Evolutionary conservation across 2,797 vertebrate species (phyloP), one percentile per base, ranked within the genome.

Genomic region (Babyrousa celebensis): DNA sequence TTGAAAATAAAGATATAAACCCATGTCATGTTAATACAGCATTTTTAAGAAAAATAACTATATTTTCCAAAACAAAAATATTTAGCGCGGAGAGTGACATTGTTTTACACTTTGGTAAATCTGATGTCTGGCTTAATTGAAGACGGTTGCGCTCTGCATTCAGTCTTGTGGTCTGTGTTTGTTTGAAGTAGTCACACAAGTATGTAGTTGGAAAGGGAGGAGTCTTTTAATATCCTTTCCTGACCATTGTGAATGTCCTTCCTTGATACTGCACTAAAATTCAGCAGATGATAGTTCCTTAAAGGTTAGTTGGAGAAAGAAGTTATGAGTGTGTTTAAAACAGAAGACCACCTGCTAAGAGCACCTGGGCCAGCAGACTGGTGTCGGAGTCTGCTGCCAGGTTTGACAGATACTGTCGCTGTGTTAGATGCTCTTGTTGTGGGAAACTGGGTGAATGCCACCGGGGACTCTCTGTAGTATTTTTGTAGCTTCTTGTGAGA

Each of bases 1-100:
- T 94, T 80, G 32, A 78, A 92, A 86, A 21, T 80, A 65, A 67
- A 70, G 60, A 36, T 58, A 40, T 1, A 52, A 86, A 43, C 36
- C 43, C 63, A 8, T 25, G 74, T 23, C n/a, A 8, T 84, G 72
- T 79, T 91, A 80, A 91, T 91, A 56, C 6, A 78, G 27, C 23
- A 27, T 85, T 83, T 92, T 89, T 78, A 78, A 72, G 71, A 80
- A 86, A 95, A 86, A 54, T 83, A 89, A 68, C n/a, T 60, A 0
- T 43, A 62, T 91, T 92, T 95, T 89, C 56, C 11, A 79, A 92
- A 95, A 78, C 21, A 92, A 89, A 87, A 74, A 25, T 36, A 74
- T 36, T 63, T 43, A 79, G 3, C 54, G 2, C 84, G 75, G 48
- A 92, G 54, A 58, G 16, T 48, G 36, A 4, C 15, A 18, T 43